Evolutionary conservation across 2,797 vertebrate genomes (phyloP), one percentile per base, ranked within the genome.

Genomic region (Streptopelia turtur): DNA sequence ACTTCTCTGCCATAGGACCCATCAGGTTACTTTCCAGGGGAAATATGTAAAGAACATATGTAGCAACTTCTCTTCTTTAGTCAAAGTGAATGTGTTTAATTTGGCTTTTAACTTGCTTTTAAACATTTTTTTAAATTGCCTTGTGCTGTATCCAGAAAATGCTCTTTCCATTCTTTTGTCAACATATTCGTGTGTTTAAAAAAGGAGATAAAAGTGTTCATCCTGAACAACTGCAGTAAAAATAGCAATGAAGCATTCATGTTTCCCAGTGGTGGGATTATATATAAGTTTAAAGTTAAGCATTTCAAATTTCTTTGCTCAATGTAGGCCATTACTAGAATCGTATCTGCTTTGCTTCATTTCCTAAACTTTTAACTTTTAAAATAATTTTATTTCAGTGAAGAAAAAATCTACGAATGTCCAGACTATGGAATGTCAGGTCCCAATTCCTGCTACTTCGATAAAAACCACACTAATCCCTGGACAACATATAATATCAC

Each of bases 391-490:
- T 76, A 35, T 97, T 97, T 75, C 68, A 98, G 98, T 96, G 97
- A 97, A 61, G 97, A 98, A 41, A 71, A 71, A 4, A 96, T 93
- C 28, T 92, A 97, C 35, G 98, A 99, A 96, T 99, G 99, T 95
- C 98, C 99, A 10, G 99, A 99, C 97, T 99, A 99, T 97, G 89
- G 50, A 91, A 99, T 98, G 0, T 98, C 98, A 0, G 99, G 99
- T 9, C 95, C 98, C 79, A 99, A 99, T 97, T 99, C 99, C 92
- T 99, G 99, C 95, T 99, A 98, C 98, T 99, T 99, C 82, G 98
- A 98, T 97, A 99, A 98, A 98, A 98, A 98, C 6, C 87, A 98
- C 83, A 99, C 99, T 3, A 98, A 98, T 49, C 96, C 99, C 53
- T 99, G 98, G 99, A 97, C 98, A 74, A 98, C 97, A 61, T 99